Base-by-base conservation (phyloP, 2,888 invertebrate species). In the Sarcophaga carnaria region DNA sequence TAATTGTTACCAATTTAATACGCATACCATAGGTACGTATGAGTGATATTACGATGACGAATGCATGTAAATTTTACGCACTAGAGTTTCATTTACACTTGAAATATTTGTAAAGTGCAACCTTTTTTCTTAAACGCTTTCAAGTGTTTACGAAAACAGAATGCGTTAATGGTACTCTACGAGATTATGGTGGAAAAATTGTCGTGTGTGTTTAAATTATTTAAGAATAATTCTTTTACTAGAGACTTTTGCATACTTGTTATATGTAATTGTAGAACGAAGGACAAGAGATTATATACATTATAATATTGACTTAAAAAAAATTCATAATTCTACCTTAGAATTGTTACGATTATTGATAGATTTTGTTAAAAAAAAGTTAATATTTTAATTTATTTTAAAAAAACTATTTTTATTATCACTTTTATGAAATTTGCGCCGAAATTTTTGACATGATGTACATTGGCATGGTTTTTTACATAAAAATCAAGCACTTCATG, bases 141-240 rank as follows among this genome's bases (percentile, higher is more conserved):
- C 59, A 6, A 47, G 54, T 3, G 70, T 25, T 11, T 60, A 8
- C n/a, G n/a, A 11, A 2, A 62, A n/a, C 22, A 72, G 45, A 37
- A 20, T 72, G 62, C 62, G 12, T 62, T 54, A 25, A 25, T 22
- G 37, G 62, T 37, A 8, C 45, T 47, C 27, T 37, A 27, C n/a
- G 14, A 12, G 4, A 27, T 54, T 11, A 54, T 4, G 25, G n/a
- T 75, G 4, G 22, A 14, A 27, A 25, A 49, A 63, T 12, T 25
- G 10, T n/a, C 3, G n/a, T 75, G 74, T 37, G 37, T 37, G 37
- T 45, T 74, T 22, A 63, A 20, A 4, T 64, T 64, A 64, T 64
- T 54, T 64, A 49, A 49, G 54, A 76, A 64, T 20, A 64, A 54
- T 75, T 49, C 27, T 59, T n/a, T 71, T 71, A 20, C 2, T 17